Conservation (phyloP, 2,797 vertebrate species). For the Coracias cyanogaster region DNA sequence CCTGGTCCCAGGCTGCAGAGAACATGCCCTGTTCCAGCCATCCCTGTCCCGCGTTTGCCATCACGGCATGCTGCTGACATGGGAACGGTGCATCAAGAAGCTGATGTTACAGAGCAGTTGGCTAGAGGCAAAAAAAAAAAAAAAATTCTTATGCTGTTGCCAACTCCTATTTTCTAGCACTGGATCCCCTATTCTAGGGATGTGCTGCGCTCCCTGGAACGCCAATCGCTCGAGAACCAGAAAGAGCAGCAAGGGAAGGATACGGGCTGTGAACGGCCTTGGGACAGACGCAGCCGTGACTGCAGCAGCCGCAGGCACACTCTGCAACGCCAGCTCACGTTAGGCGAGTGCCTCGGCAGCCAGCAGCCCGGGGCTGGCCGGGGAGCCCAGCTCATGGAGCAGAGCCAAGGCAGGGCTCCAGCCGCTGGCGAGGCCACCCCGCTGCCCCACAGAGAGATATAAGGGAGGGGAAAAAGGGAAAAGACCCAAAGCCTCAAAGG, state of each 20-base stretch:
- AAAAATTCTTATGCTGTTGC: background rate
- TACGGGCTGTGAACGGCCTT: fast-evolving
- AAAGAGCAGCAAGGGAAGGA: background rate
- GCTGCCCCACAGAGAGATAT: fast-evolving
- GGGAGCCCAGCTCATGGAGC: background rate
- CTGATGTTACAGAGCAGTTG: background rate
- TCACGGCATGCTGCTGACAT: fast-evolving
- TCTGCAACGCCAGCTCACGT: background rate
- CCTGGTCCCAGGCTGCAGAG: background rate
- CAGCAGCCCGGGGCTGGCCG: background rate
- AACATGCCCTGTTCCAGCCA: background rate
- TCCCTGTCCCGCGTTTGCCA: fast-evolving
- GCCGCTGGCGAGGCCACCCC: fast-evolving
- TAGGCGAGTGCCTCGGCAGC: fast-evolving
- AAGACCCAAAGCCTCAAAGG: background rate
- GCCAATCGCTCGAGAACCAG: fast-evolving
- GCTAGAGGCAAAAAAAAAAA: background rate
- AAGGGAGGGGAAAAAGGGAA: background rate
- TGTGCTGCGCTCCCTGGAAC: background rate
- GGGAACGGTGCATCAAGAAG: background rate
- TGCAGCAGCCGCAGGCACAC: background rate
- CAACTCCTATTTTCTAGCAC: background rate
- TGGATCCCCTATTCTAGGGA: background rate
- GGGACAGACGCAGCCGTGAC: background rate
- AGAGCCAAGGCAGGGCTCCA: background rate